phyloP scores from a whole-genome alignment of 2,888 invertebrate genomes.

The Orthonychiurus folsomi region DNA sequence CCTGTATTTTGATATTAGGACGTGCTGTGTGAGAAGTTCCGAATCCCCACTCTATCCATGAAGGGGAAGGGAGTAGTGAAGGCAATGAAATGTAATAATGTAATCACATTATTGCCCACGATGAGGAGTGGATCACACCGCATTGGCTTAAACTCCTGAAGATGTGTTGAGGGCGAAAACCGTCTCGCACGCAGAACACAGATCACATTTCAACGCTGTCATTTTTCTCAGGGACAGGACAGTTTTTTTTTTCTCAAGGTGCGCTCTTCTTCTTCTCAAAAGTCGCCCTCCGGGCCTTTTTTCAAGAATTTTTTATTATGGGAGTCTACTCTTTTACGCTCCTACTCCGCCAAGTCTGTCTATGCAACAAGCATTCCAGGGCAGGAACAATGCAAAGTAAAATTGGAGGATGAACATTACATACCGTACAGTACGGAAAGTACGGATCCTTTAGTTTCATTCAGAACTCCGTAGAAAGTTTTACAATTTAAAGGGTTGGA shows the following conservation, averaged over 20 bases:
- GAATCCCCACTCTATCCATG: too few relatives aligned
- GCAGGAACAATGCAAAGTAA: not conserved
- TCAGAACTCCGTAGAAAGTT: too few relatives aligned
- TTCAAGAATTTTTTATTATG: not conserved
- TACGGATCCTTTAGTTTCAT: too few relatives aligned
- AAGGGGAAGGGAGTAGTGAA: not conserved
- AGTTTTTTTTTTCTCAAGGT: not conserved
- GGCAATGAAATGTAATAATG: not conserved
- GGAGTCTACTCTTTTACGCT: too few relatives aligned
- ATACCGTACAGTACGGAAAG: not conserved
- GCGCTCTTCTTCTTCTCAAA: not conserved
- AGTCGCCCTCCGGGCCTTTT: not conserved
- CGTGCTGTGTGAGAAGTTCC: too few relatives aligned
- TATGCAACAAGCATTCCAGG: too few relatives aligned
- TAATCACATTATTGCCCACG: not conserved
- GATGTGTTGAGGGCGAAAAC: constrained; percentile 1
- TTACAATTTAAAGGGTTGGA: too few relatives aligned
- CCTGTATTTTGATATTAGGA: not conserved
- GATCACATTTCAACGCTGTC: not conserved
- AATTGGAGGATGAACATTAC: not conserved
- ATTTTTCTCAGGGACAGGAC: constrained; percentile 1
- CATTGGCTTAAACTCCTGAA: not conserved
- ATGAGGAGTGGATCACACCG: not conserved
- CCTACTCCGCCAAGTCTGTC: too few relatives aligned
- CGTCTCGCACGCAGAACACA: constrained; percentile 1